A percentile compares a stretch with the other conserved stretches of the same genome.
Evolutionary conservation across 2,888 invertebrate genomes (phyloP).

Genomic region (Standfussiana lucernea): DNA sequence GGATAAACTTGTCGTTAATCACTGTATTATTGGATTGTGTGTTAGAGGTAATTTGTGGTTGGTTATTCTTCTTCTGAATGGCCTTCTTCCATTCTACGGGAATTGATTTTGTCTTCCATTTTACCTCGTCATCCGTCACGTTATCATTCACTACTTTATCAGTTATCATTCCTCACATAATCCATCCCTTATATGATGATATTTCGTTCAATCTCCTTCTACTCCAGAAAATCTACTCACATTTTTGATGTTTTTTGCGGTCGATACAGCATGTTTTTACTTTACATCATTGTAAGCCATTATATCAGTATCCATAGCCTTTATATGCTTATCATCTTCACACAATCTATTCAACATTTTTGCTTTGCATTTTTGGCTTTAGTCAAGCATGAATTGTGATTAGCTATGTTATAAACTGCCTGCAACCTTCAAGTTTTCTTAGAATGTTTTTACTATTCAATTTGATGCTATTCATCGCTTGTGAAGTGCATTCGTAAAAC

Average conservation of each 20-base stretch:
- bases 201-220: background rate
- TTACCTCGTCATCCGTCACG: background rate
- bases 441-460: background rate
- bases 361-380: background rate
- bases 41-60: conserved; percentile 14
- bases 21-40: conserved; percentile 42
- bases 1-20: conserved; percentile 50
- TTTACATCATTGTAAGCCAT: background rate
- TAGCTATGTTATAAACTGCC: background rate
- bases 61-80: conserved; percentile 2
- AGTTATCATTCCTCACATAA: background rate
- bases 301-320: background rate
- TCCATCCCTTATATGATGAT: background rate
- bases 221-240: too few species aligned
- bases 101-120: background rate
- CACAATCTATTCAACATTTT: background rate
- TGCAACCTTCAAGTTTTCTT: background rate
- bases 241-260: background rate
- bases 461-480: background rate
- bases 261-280: background rate
- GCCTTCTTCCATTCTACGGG: background rate
- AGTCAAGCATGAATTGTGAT: too few species aligned
- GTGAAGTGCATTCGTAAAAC: background rate
- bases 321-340: background rate
- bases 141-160: background rate